phyloP scores from a whole-genome alignment of 2,888 invertebrate genomes.

The Deilephila elpenor region DNA sequence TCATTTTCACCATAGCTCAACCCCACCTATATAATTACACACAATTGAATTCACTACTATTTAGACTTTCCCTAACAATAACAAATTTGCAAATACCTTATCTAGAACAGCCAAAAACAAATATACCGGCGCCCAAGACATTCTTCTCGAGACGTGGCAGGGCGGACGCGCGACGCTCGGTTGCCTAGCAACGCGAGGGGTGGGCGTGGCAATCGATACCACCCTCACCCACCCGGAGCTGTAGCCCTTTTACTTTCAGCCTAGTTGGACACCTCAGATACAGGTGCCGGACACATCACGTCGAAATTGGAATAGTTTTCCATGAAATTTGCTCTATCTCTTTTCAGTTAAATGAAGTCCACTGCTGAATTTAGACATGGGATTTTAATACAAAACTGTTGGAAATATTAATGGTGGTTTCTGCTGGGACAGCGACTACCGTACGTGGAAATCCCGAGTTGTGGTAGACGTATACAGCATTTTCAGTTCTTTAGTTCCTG shows the following conservation, averaged over 20 bases:
- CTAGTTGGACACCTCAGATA: neutral
- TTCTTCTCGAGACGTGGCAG: slow-evolving; percentile 48
- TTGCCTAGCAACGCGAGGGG: slow-evolving; percentile 85
- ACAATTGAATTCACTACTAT: no score
- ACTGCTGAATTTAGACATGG: no score
- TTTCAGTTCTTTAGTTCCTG: no score
- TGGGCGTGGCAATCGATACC: slow-evolving; percentile 90
- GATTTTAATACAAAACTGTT: no score
- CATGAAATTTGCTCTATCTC: no score
- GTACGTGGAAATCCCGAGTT: no score
- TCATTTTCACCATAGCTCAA: no score
- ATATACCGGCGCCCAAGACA: slow-evolving; percentile 41
- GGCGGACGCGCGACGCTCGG: slow-evolving; percentile 58
- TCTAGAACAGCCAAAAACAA: neutral
- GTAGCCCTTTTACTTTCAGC: slow-evolving; percentile 57
- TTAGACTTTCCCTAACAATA: neutral
- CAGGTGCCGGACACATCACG: neutral
- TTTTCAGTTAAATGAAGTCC: no score
- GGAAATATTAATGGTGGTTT: no score
- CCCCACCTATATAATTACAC: no score
- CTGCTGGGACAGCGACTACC: no score
- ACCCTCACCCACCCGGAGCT: slow-evolving; percentile 66
- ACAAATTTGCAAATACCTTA: neutral
- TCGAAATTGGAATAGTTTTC: neutral
- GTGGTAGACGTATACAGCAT: no score